Evolutionary conservation across 1,140 invertebrate species (phyloP), one percentile per base, ranked within the genome.

Genomic region (Conus betulinus): DNA sequence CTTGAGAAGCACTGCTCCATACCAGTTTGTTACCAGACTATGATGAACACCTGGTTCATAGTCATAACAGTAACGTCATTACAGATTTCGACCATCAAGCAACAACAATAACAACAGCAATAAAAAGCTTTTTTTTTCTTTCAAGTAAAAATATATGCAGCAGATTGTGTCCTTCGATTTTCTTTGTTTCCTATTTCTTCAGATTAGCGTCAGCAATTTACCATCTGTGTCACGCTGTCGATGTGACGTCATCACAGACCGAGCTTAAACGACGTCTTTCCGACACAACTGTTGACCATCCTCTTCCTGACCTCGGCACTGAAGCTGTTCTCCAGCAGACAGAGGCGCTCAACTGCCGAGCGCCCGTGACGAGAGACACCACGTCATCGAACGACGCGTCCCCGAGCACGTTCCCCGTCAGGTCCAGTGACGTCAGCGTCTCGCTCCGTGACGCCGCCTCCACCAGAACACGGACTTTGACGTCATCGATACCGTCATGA

Each of bases 371-470:
- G 7, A 91, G 20, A 23, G 60, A 15, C 27, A 84, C 71, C n/a
- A 92, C 87, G 67, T 90, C 89, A 25, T 88, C 87, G 27, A 51
- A 81, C n/a, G 88, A 78, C 3, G 27, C 88, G 79, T 92, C 90
- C 25, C 86, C 84, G 7, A 92, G 89, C 8, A 89, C 67, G 84
- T 92, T 92, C 7, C 90, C 91, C 17, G 89, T 90, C 57, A 92
- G 76, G 78, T 92, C 91, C 15, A 92, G 85, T 13, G 89, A 67
- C 55, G 23, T 63, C 7, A 92, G 85, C 7, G 78, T 55, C n/a
- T 23, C n/a, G 76, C 89, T 89, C 5, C 76, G 5, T 4, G 86
- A 57, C 15, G 87, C 79, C 0, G 88, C 88, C 6, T 89, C 86
- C 20, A 89, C 39, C 27, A 92, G 83, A 2, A 88, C 57, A 0